These are phyloP conservation scores for Agapostemon virescens DNA, from an alignment of 2,888 invertebrate genomes.

Conservation along the genomic window DNA sequence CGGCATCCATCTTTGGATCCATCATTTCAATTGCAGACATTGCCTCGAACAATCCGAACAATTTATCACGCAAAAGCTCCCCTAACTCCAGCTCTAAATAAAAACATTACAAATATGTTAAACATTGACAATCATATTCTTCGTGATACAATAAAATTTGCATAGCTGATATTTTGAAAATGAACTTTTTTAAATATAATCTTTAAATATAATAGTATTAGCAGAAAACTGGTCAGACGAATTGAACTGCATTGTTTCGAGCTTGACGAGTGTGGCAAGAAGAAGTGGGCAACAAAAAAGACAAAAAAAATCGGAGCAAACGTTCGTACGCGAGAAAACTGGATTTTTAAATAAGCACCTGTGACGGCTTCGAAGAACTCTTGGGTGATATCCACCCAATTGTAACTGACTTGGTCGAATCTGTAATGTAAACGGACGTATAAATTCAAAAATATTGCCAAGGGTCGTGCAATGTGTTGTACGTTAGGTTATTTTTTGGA, in stretches of 20 bases:
- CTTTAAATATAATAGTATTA: neutral
- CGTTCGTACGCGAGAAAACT: slow-evolving; percentile 9
- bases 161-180: neutral
- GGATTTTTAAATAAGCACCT: slow-evolving; percentile 78
- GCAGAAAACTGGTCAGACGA: neutral
- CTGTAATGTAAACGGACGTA: slow-evolving; percentile 66
- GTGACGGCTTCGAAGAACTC: slow-evolving; percentile 85
- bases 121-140: neutral
- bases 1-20: slow-evolving; percentile 99
- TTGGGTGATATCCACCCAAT: slow-evolving; percentile 87
- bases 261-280: neutral
- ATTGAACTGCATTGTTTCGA: neutral
- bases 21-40: slow-evolving; percentile 99
- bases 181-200: neutral
- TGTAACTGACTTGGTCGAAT: slow-evolving; percentile 81
- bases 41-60: slow-evolving; percentile 96
- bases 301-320: slow-evolving; percentile 12
- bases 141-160: neutral
- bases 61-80: slow-evolving; percentile 94
- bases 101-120: slow-evolving; percentile 39
- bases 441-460: slow-evolving; percentile 54
- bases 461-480: slow-evolving; percentile 20
- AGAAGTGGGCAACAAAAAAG: neutral
- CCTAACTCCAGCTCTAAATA: slow-evolving; percentile 90
- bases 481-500: slow-evolving; percentile 64